Conservation (phyloP, 2,113 vertebrate species). For the Hirundichthys speculiger region DNA sequence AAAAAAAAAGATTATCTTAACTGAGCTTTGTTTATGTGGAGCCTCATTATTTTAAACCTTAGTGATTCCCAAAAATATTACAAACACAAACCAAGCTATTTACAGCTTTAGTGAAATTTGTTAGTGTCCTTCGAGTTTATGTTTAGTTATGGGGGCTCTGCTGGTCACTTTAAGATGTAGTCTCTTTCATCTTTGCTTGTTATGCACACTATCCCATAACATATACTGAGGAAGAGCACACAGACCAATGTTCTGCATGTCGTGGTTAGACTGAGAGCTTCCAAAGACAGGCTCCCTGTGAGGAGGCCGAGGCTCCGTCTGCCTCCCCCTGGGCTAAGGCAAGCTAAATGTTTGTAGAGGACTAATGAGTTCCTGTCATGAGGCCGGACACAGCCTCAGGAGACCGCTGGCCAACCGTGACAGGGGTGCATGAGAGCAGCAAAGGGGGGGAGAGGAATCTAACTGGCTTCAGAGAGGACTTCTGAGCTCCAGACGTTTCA, state of each 20-base stretch:
- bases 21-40: too few relatives aligned
- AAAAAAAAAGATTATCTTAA: too few relatives aligned
- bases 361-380: slow-evolving; percentile 80
- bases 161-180: slow-evolving; percentile 1
- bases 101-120: too few relatives aligned
- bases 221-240: not conserved
- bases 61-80: too few relatives aligned
- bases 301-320: slow-evolving; percentile 25
- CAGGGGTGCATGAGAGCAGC: slow-evolving; percentile 38
- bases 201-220: slow-evolving; percentile 13
- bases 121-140: not conserved
- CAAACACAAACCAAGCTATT: too few relatives aligned
- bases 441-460: slow-evolving; percentile 36
- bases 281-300: slow-evolving; percentile 17
- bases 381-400: slow-evolving; percentile 55
- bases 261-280: slow-evolving; percentile 20
- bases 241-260: slow-evolving; percentile 19
- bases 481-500: slow-evolving; percentile 3
- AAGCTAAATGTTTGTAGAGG: slow-evolving; percentile 76
- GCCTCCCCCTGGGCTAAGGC: slow-evolving; percentile 49
- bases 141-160: not conserved
- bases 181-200: not conserved
- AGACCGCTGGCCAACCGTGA: slow-evolving; percentile 51
- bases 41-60: too few relatives aligned
- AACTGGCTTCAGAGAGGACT: slow-evolving; percentile 35